These are phyloP conservation scores for Platysteira castanea DNA, from an alignment of 2,113 vertebrate genomes.

Conservation along the genomic window DNA sequence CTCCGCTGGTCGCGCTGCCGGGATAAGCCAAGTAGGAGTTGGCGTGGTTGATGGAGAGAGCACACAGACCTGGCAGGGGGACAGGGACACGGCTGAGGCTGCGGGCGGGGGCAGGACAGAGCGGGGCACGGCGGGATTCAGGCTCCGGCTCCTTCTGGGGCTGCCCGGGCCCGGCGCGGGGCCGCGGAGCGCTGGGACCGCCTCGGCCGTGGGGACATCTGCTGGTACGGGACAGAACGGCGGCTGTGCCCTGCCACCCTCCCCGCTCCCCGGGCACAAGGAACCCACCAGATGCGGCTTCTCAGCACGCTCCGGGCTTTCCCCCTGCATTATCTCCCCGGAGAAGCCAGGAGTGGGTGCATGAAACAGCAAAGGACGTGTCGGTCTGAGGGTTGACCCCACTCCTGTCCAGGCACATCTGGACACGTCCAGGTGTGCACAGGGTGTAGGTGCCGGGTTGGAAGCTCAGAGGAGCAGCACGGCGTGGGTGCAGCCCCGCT, in stretches of 20 bases:
- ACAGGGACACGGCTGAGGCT: not conserved
- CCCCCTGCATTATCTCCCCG: not conserved
- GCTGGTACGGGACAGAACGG: slow-evolving; percentile 33
- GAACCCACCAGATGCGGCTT: not conserved
- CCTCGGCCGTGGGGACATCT: slow-evolving; percentile 57
- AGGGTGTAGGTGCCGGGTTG: not conserved
- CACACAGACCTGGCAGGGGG: slow-evolving; percentile 83
- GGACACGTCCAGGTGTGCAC: not conserved
- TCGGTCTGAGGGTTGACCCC: not conserved
- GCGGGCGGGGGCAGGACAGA: not conserved
- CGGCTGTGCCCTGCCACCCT: not conserved
- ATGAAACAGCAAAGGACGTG: not conserved
- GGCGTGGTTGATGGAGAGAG: slow-evolving; percentile 92
- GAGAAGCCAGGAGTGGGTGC: not conserved
- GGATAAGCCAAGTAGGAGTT: slow-evolving; percentile 95
- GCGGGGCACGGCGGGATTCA: not conserved
- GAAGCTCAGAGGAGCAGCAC: not conserved
- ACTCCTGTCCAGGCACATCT: not conserved
- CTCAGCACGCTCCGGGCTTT: not conserved
- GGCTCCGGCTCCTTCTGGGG: not conserved
- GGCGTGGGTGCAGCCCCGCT: rapidly evolving
- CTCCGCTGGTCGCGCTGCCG: slow-evolving; percentile 86
- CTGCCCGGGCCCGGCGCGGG: not conserved
- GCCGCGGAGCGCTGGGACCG: not conserved
- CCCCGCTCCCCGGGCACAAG: rapidly evolving